Conservation (phyloP, 2,113 vertebrate species). For the Acrocephalus kingi region DNA sequence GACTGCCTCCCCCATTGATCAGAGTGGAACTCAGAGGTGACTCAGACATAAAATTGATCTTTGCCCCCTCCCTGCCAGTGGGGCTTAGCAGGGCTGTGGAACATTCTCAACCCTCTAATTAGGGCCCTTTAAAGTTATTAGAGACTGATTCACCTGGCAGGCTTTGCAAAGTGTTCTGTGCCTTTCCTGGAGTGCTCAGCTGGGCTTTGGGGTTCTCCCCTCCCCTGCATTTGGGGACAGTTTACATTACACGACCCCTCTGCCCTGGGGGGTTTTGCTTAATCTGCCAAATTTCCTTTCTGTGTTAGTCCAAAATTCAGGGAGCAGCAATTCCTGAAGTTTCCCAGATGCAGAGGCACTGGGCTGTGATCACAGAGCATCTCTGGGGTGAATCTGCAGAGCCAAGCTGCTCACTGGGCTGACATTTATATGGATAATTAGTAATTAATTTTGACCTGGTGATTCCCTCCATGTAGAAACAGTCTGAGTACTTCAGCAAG, state of each 20-base stretch:
- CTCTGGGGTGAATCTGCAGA: neutral
- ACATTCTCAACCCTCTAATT: neutral
- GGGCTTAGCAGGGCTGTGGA: neutral
- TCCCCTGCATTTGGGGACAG: neutral
- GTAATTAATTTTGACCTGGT: neutral
- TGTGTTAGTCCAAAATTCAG: neutral
- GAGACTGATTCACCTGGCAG: neutral
- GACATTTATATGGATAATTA: neutral
- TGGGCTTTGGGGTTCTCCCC: neutral
- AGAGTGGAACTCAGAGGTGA: neutral
- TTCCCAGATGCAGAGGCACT: neutral
- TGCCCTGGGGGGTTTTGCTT: neutral
- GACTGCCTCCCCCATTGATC: neutral
- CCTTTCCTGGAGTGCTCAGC: neutral
- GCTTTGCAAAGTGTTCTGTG: neutral
- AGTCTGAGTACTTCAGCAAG: neutral
- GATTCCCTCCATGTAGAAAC: rapidly evolving
- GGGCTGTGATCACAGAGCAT: neutral
- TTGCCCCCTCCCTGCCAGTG: neutral
- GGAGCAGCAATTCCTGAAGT: rapidly evolving
- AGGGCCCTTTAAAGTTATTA: neutral
- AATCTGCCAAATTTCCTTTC: neutral
- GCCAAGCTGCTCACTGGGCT: neutral
- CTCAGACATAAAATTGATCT: neutral
- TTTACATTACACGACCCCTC: rapidly evolving